Evolutionary conservation across 2,797 vertebrate species (phyloP), one percentile per base, ranked within the genome.

Genomic region (Sebastes trivittatus): DNA sequence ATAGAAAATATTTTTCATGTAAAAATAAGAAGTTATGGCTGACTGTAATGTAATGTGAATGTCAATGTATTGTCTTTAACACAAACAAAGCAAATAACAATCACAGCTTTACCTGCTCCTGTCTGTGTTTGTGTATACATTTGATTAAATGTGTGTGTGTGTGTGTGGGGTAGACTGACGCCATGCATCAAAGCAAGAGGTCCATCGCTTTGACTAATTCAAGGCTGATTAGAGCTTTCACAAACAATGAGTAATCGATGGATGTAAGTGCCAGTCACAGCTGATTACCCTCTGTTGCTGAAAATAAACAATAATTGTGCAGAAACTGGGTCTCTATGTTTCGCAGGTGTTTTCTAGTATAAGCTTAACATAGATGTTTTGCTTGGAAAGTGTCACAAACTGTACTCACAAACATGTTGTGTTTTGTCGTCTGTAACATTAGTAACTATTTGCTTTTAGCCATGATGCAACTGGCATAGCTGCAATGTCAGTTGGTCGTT

Each of bases 231-330:
- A 52, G 54, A 73, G 80, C 54, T 60, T 78, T 70, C 18, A 68
- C 32, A 74, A 83, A 72, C 73, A 77, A 56, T 46, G 27, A 66
- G 56, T 25, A 76, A 78, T 81, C 34, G 22, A 49, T 81, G 23
- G 62, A 49, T n/a, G 30, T 54, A 29, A 22, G 55, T 46, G 78
- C 38, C 60, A 69, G 54, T 70, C 68, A 36, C 18, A 38, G 75
- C 67, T 65, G 56, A 78, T 75, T n/a, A 14, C 11, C n/a, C 22
- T 75, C 59, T 3, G 23, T 25, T 55, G 56, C 34, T 62, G 22
- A 25, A 72, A 73, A 70, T 38, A 74, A 81, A 81, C 30, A 18
- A 61, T 49, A 56, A 6, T 72, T 7, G 49, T 23, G 32, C 34
- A 34, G 59, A 70, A 77, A 10, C 25, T 55, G 67, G 4, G 2